Evolutionary conservation across 2,113 vertebrate species (phyloP), one percentile per base, ranked within the genome.

Genomic region (Oplegnathus fasciatus): DNA sequence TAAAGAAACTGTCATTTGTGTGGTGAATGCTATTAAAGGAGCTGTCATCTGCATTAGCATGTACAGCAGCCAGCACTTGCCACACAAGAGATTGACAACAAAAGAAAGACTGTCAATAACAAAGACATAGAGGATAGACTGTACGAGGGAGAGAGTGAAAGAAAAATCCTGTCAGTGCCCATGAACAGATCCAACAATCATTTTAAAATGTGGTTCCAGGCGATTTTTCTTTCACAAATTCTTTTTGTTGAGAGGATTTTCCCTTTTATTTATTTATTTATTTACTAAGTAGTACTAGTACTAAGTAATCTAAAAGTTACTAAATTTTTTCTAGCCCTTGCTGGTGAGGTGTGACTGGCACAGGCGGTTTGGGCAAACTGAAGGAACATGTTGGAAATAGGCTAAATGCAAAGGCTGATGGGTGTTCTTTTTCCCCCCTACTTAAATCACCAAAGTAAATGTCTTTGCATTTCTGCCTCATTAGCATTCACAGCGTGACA

Each of bases 21-120:
- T 68, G 69, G 58, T 80, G 85, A 85, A 86, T 26, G 87, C 84
- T 86, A 86, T 94, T 90, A 92, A 87, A 61, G 85, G 84, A 87
- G 86, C 93, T 90, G 93, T 92, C 91, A 86, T 61, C 76, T 66
- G 64, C 57, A 76, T 44, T 75, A 52, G 61, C 58, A 75, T 80
- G 75, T 48, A 66, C 73, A 9, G 69, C 77, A 77, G 70, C 70
- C 58, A 57, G 60, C 24, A 52, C 30, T 77, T 78, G 62, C 75
- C 57, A 58, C 58, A 67, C 68, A 86, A 85, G 54, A 80, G 57
- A 87, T 73, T 86, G 89, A 90, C 86, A 86, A 86, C 37, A 70
- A 83, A 88, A 84, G 70, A 85, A 91, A 82, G 60, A 58, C 75
- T 52, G 88, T 80, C 76, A 77, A 84, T 57, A 86, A 90, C 42